phyloP scores from a whole-genome alignment of 2,797 vertebrate species.

The Poeciliopsis presidionis region DNA sequence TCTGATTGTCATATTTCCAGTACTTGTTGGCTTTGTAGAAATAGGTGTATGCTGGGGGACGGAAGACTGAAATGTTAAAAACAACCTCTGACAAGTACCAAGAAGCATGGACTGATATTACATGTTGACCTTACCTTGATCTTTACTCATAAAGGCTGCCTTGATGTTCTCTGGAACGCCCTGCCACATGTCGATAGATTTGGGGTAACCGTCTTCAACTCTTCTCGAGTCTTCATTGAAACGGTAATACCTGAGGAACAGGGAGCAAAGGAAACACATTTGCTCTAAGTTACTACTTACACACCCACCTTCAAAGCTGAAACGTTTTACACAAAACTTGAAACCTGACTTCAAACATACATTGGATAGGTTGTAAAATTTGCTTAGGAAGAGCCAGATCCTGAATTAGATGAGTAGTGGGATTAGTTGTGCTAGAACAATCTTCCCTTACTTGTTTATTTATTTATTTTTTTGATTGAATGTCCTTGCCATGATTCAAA shows the following conservation, averaged over 20 bases:
- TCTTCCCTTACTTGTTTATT: background rate
- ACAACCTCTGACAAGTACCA: background rate
- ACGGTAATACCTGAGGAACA: slow-evolving; percentile 86
- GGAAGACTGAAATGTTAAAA: background rate
- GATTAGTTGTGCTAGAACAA: background rate
- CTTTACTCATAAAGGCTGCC: slow-evolving; percentile 89
- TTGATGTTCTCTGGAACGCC: slow-evolving; percentile 90
- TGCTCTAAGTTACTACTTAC: background rate
- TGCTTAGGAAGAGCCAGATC: background rate
- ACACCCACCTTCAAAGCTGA: background rate
- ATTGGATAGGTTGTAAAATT: background rate
- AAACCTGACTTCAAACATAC: background rate
- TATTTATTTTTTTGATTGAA: background rate
- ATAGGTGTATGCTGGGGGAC: slow-evolving; percentile 86
- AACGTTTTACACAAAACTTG: background rate
- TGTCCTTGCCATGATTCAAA: background rate
- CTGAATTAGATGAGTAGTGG: background rate
- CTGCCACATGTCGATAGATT: slow-evolving; percentile 87
- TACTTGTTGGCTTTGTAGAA: slow-evolving; percentile 94
- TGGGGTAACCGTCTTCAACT: slow-evolving; percentile 89
- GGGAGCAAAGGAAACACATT: background rate
- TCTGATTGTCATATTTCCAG: slow-evolving; percentile 94
- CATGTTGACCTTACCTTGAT: slow-evolving; percentile 82
- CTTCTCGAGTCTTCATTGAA: slow-evolving; percentile 84
- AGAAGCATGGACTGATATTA: background rate